Percentiles rank a stretch among this genome's conserved stretches.
Evolutionary conservation across 2,888 invertebrate genomes (phyloP).

Genomic region (Chouioia cunea): DNA sequence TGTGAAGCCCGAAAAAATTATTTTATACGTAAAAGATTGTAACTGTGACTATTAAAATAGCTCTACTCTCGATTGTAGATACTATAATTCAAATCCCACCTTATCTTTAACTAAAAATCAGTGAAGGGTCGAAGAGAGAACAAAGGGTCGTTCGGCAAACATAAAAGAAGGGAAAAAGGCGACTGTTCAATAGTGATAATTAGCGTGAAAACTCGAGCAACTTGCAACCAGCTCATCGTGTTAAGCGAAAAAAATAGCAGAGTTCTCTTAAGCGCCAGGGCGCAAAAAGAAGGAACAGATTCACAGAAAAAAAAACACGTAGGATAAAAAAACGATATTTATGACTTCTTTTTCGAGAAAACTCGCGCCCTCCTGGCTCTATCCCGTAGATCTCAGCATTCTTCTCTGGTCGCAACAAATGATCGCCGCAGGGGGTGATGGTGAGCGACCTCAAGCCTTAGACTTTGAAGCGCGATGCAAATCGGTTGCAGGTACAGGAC

Average conservation of each 20-base stretch:
- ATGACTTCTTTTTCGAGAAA: slow-evolving; percentile 47
- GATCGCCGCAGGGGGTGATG: slow-evolving; percentile 17
- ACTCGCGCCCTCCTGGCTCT: slow-evolving; percentile 33
- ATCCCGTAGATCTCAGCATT: slow-evolving; percentile 27
- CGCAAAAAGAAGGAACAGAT: slow-evolving; percentile 25
- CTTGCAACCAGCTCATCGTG: slow-evolving; percentile 18
- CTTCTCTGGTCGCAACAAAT: slow-evolving; percentile 30
- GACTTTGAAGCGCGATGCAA: too few relatives aligned
- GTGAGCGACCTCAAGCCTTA: too few relatives aligned
- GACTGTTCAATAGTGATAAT: slow-evolving; percentile 24
- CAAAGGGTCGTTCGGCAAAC: slow-evolving; percentile 28
- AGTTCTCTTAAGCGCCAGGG: neutral
- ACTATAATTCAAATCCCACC: slow-evolving; percentile 17
- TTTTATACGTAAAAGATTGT: slow-evolving; percentile 6
- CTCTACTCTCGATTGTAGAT: slow-evolving; percentile 3
- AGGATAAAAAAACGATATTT: slow-evolving; percentile 34
- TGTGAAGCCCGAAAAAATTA: slow-evolving; percentile 18
- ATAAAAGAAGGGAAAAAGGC: slow-evolving; percentile 23
- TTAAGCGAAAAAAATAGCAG: neutral
- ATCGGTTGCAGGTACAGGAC: neutral
- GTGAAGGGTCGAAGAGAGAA: slow-evolving; percentile 5
- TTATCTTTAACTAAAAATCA: slow-evolving; percentile 21
- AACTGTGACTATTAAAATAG: slow-evolving; percentile 12
- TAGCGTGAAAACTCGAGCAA: slow-evolving; percentile 43
- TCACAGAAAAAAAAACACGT: neutral